Base-by-base conservation (phyloP, 2,888 invertebrate species). In the Selenia dentaria region DNA sequence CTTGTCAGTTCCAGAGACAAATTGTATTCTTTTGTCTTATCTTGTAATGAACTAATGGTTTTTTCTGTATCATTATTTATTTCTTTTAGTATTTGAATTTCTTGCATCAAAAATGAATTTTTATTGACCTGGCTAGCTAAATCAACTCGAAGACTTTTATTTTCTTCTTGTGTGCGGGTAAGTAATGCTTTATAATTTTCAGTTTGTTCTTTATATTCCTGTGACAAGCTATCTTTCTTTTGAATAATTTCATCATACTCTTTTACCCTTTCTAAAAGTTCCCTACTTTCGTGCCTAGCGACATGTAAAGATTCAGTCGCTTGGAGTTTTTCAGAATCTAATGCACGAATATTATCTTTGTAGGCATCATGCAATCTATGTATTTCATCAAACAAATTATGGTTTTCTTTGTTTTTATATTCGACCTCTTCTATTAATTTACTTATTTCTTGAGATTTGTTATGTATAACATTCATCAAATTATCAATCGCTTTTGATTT, bases 281-380 rank as follows among this genome's bases (percentile, higher is more conserved):
- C 78, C 50, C 73, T 59, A 56, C 85, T 87, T 62, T 88, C 83
- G 54, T 70, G 69, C 52, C 62, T 74, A 8, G 76, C 78, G 43
- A 79, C 33, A 22, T 78, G 62, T 24, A 85, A 52, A 8, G 74
- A 74, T 33, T 62, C 60, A 1, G 79, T 39, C 8, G 67, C 67
- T 40, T 72, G 51, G 34, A 55, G 44, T 50, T 77, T 83, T 67
- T 86, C 82, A 50, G 57, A 72, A 52, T 81, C 70, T 45, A 82
- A 57, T 22, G 52, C 39, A 12, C 46, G 33, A 8, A 82, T 37
- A 47, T 64, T 75, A 34, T 49, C 60, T 18, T 72, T 60, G 52
- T 72, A 82, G 3, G 47, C 60, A 20, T 73, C 62, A 41, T 60
- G 60, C n/a, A 74, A 50, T 40, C 68, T 63, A 43, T 74, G 51